Conservation (phyloP, 2,113 vertebrate genomes). For the Rousettus leschenaultii region DNA sequence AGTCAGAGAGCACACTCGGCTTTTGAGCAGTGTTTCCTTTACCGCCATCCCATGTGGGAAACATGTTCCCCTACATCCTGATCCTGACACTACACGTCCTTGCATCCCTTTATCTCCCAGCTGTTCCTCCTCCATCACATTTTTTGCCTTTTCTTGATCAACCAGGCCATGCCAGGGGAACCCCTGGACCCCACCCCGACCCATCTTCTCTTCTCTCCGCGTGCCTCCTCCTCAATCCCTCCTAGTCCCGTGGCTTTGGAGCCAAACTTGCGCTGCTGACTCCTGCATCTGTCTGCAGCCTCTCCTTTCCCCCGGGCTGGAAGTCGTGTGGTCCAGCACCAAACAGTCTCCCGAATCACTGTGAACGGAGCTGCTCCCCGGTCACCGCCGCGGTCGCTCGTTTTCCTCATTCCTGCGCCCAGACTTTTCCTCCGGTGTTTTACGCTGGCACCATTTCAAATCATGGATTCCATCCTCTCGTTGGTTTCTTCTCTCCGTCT, state of each 20-base stretch:
- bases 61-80: accelerated
- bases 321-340: no score
- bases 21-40: not conserved
- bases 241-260: not conserved
- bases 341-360: not conserved
- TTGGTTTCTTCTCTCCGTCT: not conserved
- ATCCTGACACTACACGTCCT: accelerated
- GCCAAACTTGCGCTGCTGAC: not conserved
- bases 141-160: not conserved
- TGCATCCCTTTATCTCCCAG: not conserved
- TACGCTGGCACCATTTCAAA: not conserved
- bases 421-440: not conserved
- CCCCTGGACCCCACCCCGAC: not conserved
- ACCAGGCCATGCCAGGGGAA: not conserved
- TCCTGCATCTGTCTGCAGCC: not conserved
- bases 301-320: not conserved
- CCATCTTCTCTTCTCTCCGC: not conserved
- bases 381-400: no score
- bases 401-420: not conserved
- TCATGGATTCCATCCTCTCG: not conserved
- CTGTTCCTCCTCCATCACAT: not conserved
- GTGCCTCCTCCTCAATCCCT: not conserved
- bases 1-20: not conserved
- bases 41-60: not conserved
- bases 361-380: not conserved